Base-by-base conservation (phyloP, 1,140 invertebrate species). In the Achatina immaculata region DNA sequence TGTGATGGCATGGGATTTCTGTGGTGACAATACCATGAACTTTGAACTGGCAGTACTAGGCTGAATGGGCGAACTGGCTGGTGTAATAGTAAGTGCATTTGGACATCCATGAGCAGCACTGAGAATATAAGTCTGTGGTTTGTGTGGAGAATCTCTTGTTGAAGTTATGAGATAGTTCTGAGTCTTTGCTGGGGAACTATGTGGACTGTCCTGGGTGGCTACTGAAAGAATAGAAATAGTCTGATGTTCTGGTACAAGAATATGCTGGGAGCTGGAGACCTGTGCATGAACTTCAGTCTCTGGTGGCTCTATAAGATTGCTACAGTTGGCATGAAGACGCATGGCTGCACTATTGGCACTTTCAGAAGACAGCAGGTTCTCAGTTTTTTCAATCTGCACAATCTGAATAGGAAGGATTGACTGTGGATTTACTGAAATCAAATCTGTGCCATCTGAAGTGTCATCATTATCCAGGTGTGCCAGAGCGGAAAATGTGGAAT, bases 271-370 rank as follows among this genome's bases (percentile, higher is more conserved):
- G 28, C 81, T 43, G 11, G 82, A 51, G 65, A 42, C 69, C 21
- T 84, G 83, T 55, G 68, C 69, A 0, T 79, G 48, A 78, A 43
- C n/a, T 31, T 71, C 34, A 71, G 62, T 80, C 21, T 95, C 79
- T 95, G 90, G 85, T 94, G 95, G 84, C 94, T 94, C 88, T 51
- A 85, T 55, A 36, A 83, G 43, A 43, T 81, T 83, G 88, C 83
- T 84, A 83, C 48, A 83, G 78, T 82, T 81, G 82, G 83, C 80
- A 83, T 84, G 80, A 73, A 83, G 83, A 66, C 81, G 83, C 83
- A 87, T 84, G 42, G 84, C 85, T 58, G 83, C 82, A 74, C 74
- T 81, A 76, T 83, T 85, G 80, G 84, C 82, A 80, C 45, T 93
- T 84, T 80, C 82, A 66, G 82, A 62, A 28, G 40, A 80, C 69